Conservation (phyloP, 2,113 vertebrate species). For the Mandrillus leucophaeus region DNA sequence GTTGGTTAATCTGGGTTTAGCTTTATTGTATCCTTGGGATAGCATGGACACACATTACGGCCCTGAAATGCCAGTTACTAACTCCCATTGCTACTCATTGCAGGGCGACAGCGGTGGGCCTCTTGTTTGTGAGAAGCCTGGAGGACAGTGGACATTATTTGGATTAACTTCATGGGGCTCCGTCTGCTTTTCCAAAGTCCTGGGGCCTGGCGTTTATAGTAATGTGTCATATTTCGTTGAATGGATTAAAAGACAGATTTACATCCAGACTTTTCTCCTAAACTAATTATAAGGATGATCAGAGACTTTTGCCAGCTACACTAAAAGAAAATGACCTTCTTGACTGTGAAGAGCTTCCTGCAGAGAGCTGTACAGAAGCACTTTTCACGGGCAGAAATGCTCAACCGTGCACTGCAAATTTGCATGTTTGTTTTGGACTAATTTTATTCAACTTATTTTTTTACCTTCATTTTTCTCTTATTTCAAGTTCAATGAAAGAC, state of each 20-base stretch:
- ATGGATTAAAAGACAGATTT: conserved; percentile 95
- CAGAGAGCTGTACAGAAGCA: conserved; percentile 27
- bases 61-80: not conserved
- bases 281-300: conserved; percentile 74
- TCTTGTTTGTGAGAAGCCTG: conserved; percentile 89
- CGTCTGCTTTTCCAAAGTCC: conserved; percentile 93
- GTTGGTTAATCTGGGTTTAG: not conserved
- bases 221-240: conserved; percentile 93
- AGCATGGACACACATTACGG: accelerated
- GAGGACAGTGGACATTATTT: conserved; percentile 91
- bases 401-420: not conserved
- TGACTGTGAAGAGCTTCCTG: conserved; percentile 40
- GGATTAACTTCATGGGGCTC: conserved; percentile 96
- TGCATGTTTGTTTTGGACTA: conserved; percentile 21
- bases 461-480: conserved; percentile 65
- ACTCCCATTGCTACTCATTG: conserved; percentile 20
- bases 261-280: conserved; percentile 90
- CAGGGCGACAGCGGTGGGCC: conserved; percentile 95
- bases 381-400: not conserved
- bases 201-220: conserved; percentile 95
- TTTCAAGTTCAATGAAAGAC: conserved; percentile 65
- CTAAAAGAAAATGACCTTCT: conserved; percentile 14
- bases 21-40: not conserved
- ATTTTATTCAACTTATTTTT: conserved; percentile 57
- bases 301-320: not conserved